Evolutionary conservation across 2,113 vertebrate species (phyloP), one percentile per base, ranked within the genome.

Genomic region (Polypterus senegalus): DNA sequence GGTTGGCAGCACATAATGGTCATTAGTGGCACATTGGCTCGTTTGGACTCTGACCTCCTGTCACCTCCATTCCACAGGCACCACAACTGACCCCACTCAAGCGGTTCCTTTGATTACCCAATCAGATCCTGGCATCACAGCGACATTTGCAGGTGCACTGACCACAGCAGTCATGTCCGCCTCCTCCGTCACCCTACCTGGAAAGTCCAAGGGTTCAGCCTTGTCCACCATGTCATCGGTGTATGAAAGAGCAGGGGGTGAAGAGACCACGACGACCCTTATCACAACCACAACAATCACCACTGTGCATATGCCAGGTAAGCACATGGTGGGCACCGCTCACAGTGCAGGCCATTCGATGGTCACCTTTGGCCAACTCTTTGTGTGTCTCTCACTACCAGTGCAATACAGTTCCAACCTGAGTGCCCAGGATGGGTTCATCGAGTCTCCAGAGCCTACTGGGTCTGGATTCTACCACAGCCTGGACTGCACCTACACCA

Each of bases 261-360:
- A 92, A 65, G 92, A 93, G 77, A 94, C 91, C n/a, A 93, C 90
- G 2, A 94, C 90, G 11, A 92, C 91, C 44, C 79, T 93, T 68
- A 94, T 94, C 67, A 94, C 91, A 58, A 94, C 92, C 0, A 94
- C 92, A 2, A 94, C 92, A 7, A 91, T 94, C 68, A 94, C 90
- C 27, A 94, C 91, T 0, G 91, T 93, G 71, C 91, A 92, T 70
- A 84, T 85, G 54, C 92, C 90, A 76, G 91, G 92, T 93, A 84
- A 54, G 57, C 7, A 27, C 54, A 27, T 27, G 27, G 27, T 27
- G 27, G 27, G 27, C 27, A 27, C 27, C 2, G 27, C 27, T 27
- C 27, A 27, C 27, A 27, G 27, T 27, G 27, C 27, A 27, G 27
- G 27, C 27, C 27, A 27, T 27, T 27, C 27, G 2, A 27, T 27